Percentiles rank a stretch among this genome's conserved stretches.
Evolutionary conservation across 2,797 vertebrate species (phyloP).

Genomic region (Prionace glauca): DNA sequence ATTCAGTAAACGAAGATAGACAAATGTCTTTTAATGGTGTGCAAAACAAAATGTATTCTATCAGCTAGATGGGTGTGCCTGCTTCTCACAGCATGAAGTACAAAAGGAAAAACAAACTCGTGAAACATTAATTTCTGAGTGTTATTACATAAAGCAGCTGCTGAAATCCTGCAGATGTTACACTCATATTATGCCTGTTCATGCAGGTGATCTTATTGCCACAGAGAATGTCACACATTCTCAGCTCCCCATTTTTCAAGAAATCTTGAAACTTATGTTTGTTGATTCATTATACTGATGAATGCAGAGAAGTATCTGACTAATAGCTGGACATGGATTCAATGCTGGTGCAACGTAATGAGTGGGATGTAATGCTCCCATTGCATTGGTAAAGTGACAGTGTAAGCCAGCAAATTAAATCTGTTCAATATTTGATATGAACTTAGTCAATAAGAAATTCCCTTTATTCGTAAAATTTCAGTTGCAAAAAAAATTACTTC

Average conservation of each 20-base stretch:
- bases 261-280: neutral
- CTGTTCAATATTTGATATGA: neutral
- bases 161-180: neutral
- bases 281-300: neutral
- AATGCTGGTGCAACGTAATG: neutral
- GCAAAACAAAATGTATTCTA: neutral
- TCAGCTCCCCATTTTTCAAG: neutral
- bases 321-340: neutral
- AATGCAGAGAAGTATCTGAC: neutral
- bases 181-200: neutral
- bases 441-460: neutral
- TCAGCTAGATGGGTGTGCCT: no score
- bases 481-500: neutral
- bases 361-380: neutral
- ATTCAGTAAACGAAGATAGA: neutral
- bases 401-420: neutral
- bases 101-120: neutral
- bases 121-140: neutral
- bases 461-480: neutral
- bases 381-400: neutral
- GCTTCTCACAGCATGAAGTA: no score
- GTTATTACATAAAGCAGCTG: neutral
- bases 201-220: neutral
- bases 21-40: neutral
- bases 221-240: neutral